Evolutionary conservation across 2,888 invertebrate species (phyloP).

Genomic region (Eupithecia subfuscata): DNA sequence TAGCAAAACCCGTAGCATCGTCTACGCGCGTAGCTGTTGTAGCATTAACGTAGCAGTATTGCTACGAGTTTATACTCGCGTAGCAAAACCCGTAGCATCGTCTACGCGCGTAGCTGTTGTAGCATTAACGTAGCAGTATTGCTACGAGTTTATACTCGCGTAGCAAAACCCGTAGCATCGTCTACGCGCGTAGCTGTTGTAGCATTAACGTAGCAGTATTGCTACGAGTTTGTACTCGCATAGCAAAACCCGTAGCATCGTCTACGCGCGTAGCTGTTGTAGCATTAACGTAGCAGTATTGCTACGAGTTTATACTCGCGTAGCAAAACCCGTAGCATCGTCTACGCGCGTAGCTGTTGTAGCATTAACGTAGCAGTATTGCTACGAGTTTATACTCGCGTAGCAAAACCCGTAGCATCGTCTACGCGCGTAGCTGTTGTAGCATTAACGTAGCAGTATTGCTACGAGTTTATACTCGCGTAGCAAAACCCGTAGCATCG

Average conservation of each 20-base stretch:
- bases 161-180: not conserved
- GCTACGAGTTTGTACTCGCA: not conserved
- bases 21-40: not conserved
- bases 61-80: not conserved
- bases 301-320: too few relatives aligned
- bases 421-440: too few relatives aligned
- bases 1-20: not conserved
- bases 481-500: not conserved
- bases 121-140: not conserved
- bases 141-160: not conserved
- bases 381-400: not conserved
- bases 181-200: not conserved
- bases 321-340: too few relatives aligned
- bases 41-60: not conserved
- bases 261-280: not conserved
- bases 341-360: too few relatives aligned
- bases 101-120: not conserved
- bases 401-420: too few relatives aligned
- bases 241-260: not conserved
- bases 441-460: not conserved
- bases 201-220: not conserved
- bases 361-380: not conserved
- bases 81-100: not conserved
- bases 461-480: not conserved
- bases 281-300: not conserved